Conservation (phyloP, 1,140 invertebrate species). For the Zaprionus nigranus region DNA sequence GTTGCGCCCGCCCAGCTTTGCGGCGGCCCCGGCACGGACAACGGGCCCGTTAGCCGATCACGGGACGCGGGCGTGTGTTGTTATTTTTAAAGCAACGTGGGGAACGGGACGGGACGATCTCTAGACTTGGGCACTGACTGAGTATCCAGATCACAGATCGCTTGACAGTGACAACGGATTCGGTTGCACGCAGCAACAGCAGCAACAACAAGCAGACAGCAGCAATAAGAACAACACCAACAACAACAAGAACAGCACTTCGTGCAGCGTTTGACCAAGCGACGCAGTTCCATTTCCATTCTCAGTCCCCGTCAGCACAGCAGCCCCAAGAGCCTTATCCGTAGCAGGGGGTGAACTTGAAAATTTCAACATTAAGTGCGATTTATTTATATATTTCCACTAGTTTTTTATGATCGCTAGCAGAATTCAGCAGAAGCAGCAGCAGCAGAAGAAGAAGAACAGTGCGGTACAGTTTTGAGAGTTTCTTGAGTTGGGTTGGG, state of each 20-base stretch:
- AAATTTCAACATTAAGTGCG: constrained; percentile 57
- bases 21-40: constrained; percentile 15
- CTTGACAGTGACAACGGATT: constrained; percentile 44
- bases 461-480: constrained; percentile 21
- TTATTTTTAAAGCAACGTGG: constrained; percentile 49
- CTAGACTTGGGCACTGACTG: constrained; percentile 10
- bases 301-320: constrained; percentile 13
- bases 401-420: constrained; percentile 38
- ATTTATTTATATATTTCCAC: constrained; percentile 51
- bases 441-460: background rate
- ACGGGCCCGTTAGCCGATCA: constrained; percentile 1
- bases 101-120: constrained; percentile 10
- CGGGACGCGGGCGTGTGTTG: constrained; percentile 37
- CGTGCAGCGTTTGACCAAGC: constrained; percentile 26
- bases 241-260: background rate
- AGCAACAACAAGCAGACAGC: background rate
- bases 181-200: constrained; percentile 10
- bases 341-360: constrained; percentile 78
- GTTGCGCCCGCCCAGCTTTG: constrained; percentile 41
- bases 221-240: background rate
- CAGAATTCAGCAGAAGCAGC: constrained; percentile 23
- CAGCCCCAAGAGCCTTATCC: constrained; percentile 27
- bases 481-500: background rate
- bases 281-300: constrained; percentile 25
- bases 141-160: constrained; percentile 42